Conservation (phyloP, 64 coral and sea anemone species). For the Hydrozoanthus tunicans region DNA sequence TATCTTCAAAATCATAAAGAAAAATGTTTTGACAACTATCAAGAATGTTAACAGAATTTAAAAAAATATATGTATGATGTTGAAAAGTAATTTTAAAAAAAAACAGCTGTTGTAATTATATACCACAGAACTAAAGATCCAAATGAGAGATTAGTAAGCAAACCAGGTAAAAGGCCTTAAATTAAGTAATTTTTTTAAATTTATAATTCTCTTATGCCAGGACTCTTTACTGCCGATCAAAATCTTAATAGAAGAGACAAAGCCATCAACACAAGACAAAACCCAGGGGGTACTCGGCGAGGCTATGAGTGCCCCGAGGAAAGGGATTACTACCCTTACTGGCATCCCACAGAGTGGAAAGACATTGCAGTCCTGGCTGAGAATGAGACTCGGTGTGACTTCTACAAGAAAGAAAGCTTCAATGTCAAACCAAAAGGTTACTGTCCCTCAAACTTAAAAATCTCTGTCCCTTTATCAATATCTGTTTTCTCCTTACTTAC, state of each 20-base stretch:
- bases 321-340: conserved; percentile 96
- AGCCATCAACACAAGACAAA: conserved; percentile 92
- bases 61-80: no score
- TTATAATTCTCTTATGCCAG: conserved; percentile 34
- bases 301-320: conserved; percentile 98
- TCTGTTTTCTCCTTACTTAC: no score
- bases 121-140: neutral
- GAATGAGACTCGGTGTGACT: conserved; percentile 49
- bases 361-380: conserved; percentile 68
- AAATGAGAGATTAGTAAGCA: no score
- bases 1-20: no score
- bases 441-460: neutral
- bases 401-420: conserved; percentile 66
- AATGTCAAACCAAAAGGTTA: conserved; percentile 72
- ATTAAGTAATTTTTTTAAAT: neutral
- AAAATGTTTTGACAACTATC: no score
- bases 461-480: no score
- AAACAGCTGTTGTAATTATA: no score
- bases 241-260: conserved; percentile 69
- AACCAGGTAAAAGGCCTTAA: no score
- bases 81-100: no score
- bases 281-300: conserved; percentile 81
- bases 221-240: conserved; percentile 95
- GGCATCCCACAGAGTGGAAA: conserved; percentile 99
- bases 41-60: no score